These are phyloP conservation scores for Xylocopa sonorina DNA, from an alignment of 1,140 invertebrate genomes.

Conservation along the genomic window DNA sequence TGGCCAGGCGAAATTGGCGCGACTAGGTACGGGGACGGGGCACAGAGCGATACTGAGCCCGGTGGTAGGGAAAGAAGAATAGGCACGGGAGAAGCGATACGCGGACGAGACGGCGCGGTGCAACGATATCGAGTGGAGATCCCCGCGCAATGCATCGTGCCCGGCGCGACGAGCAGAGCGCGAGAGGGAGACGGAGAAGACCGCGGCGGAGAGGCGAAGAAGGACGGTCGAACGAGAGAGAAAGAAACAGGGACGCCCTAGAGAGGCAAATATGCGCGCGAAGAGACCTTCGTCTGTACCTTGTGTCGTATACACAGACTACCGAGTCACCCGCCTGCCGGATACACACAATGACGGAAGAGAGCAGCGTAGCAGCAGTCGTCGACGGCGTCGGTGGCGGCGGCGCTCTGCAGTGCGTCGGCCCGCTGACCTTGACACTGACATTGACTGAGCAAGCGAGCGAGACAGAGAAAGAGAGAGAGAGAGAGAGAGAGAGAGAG, in stretches of 20 bases:
- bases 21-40: slow-evolving; percentile 9
- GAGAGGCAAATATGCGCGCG: slow-evolving; percentile 38
- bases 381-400: slow-evolving; percentile 31
- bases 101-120: slow-evolving; percentile 49
- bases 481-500: slow-evolving; percentile 38
- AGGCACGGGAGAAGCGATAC: slow-evolving; percentile 32
- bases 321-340: slow-evolving; percentile 48
- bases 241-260: slow-evolving; percentile 37
- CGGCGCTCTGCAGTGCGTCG: slow-evolving; percentile 73
- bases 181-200: slow-evolving; percentile 13
- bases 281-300: slow-evolving; percentile 51
- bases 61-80: slow-evolving; percentile 21
- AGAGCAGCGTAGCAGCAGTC: slow-evolving; percentile 36
- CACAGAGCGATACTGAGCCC: slow-evolving; percentile 26
- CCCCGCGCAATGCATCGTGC: slow-evolving; percentile 44
- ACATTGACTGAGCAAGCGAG: slow-evolving; percentile 74
- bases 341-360: slow-evolving; percentile 55
- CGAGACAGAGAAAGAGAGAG: slow-evolving; percentile 32
- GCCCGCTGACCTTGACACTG: slow-evolving; percentile 81
- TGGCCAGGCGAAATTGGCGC: slow-evolving; percentile 1
- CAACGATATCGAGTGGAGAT: slow-evolving; percentile 52
- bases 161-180: slow-evolving; percentile 18
- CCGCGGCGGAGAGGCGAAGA: not conserved
- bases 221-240: slow-evolving; percentile 9
- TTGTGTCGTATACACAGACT: slow-evolving; percentile 36